Conservation (phyloP, 2,113 vertebrate genomes). For the Archocentrus centrarchus region DNA sequence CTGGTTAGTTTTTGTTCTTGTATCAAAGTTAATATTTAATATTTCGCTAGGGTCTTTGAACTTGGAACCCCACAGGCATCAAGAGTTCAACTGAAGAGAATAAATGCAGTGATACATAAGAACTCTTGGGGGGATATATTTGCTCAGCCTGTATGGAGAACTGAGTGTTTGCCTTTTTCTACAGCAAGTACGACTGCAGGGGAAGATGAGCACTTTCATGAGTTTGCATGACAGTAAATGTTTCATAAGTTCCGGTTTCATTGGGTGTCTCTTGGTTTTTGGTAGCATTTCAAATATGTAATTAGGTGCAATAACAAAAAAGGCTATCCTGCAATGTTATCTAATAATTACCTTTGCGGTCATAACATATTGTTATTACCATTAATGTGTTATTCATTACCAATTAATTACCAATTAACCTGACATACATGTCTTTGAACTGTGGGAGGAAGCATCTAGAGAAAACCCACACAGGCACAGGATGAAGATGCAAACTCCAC, state of each 20-base stretch:
- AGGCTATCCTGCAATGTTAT: neutral
- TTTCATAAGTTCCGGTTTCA: neutral
- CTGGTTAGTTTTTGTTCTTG: constrained; percentile 30
- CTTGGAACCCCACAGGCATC: constrained; percentile 30
- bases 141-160: neutral
- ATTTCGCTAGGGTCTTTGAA: constrained; percentile 39
- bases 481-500: neutral
- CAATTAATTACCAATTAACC: neutral
- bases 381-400: neutral
- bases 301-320: neutral
- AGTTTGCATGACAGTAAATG: constrained; percentile 6
- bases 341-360: neutral
- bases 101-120: constrained; percentile 3
- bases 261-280: neutral
- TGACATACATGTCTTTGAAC: neutral
- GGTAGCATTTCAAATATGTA: neutral
- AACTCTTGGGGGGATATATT: constrained; percentile 3
- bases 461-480: neutral
- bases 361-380: neutral
- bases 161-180: neutral
- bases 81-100: constrained; percentile 15
- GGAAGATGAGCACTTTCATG: neutral
- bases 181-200: neutral
- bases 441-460: neutral
- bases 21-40: constrained; percentile 62